These are phyloP conservation scores for Ellobius talpinus DNA, from an alignment of 2,113 vertebrate genomes.

Conservation along the genomic window DNA sequence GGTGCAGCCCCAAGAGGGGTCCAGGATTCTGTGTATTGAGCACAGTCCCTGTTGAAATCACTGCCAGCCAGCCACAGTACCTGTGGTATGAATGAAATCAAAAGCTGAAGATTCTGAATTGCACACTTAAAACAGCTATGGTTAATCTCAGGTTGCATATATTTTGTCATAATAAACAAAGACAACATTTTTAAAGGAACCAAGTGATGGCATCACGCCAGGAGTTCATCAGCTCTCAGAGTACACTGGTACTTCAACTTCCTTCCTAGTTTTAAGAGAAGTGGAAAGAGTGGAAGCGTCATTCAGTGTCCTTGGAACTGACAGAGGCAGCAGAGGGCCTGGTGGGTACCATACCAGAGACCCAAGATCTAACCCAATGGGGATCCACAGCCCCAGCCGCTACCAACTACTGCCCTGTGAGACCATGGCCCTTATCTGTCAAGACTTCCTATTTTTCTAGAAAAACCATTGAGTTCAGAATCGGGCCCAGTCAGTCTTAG, in stretches of 20 bases:
- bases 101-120: background rate
- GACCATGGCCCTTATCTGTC: background rate
- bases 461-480: background rate
- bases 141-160: background rate
- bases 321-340: background rate
- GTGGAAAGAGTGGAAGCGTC: background rate
- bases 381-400: fast-evolving
- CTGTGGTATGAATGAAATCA: background rate
- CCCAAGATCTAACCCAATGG: background rate
- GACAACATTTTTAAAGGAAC: background rate
- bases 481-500: fast-evolving
- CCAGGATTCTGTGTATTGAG: background rate
- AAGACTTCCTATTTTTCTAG: background rate
- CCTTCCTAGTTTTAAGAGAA: background rate
- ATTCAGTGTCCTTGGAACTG: background rate
- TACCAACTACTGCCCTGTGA: background rate
- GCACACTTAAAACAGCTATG: background rate
- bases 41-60: background rate
- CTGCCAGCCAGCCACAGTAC: background rate
- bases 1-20: background rate
- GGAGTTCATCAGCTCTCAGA: background rate
- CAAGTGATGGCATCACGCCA: too few species aligned
- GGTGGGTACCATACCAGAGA: background rate
- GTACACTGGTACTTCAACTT: background rate
- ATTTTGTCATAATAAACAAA: background rate